phyloP scores from a whole-genome alignment of 2,113 vertebrate species.

The Craseonycteris thonglongyai region DNA sequence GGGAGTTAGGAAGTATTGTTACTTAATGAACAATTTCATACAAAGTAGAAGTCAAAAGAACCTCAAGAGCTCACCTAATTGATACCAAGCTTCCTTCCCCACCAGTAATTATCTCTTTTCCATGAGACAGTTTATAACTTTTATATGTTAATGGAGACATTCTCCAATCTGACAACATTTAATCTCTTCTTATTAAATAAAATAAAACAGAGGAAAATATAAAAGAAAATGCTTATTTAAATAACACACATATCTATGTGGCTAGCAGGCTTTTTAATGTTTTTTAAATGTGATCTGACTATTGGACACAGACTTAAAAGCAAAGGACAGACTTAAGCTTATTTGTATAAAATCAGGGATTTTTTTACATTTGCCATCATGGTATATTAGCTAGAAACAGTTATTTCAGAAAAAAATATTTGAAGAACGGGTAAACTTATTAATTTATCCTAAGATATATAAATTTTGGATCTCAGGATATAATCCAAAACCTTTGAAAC shows the following conservation, averaged over 20 bases:
- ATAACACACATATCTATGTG: background rate
- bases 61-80: background rate
- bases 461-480: background rate
- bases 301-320: background rate
- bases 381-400: background rate
- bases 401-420: background rate
- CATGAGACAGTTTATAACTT: background rate
- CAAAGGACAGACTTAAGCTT: background rate
- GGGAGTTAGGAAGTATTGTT: background rate
- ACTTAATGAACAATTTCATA: background rate
- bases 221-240: background rate
- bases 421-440: background rate
- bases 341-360: background rate
- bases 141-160: background rate
- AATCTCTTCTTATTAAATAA: background rate
- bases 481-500: background rate
- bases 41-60: background rate
- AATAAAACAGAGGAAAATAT: background rate
- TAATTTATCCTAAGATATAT: background rate
- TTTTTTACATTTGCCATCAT: background rate
- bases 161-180: background rate
- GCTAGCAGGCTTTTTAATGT: background rate
- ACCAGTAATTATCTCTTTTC: background rate
- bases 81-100: background rate
- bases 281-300: background rate